Percentiles rank a stretch among this genome's conserved stretches.
These are phyloP conservation scores for Hypotaenidia philippensis DNA, from an alignment of 2,797 vertebrate species.

Conservation along the genomic window DNA sequence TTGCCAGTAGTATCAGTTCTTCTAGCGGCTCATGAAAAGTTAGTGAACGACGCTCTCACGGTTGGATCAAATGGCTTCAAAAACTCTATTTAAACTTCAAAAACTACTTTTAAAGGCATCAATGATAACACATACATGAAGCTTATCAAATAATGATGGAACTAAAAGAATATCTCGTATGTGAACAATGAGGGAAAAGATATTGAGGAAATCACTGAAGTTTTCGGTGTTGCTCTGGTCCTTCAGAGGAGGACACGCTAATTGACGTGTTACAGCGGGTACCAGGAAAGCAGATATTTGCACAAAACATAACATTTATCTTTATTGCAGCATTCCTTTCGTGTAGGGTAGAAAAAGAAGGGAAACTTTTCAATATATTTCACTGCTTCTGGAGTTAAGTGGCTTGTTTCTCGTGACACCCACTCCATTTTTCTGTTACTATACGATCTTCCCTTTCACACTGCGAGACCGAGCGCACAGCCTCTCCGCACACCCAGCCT, in stretches of 20 bases:
- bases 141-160: background rate
- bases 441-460: background rate
- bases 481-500: slow-evolving; percentile 9
- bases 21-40: background rate
- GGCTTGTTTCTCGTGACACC: background rate
- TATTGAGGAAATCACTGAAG: background rate
- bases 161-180: background rate
- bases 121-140: accelerated
- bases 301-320: background rate
- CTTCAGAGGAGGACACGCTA: accelerated
- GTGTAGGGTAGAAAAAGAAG: background rate
- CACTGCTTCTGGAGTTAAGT: background rate
- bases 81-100: background rate
- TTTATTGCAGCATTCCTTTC: background rate
- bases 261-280: background rate
- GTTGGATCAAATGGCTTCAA: background rate
- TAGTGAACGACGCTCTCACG: background rate
- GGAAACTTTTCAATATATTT: background rate
- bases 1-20: background rate
- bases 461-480: background rate
- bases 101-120: background rate
- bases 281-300: background rate
- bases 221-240: background rate
- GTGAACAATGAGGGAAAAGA: background rate
- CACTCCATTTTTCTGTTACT: slow-evolving; percentile 18